These are phyloP conservation scores for Eilema griseolum DNA, from an alignment of 2,888 invertebrate genomes.

Conservation along the genomic window DNA sequence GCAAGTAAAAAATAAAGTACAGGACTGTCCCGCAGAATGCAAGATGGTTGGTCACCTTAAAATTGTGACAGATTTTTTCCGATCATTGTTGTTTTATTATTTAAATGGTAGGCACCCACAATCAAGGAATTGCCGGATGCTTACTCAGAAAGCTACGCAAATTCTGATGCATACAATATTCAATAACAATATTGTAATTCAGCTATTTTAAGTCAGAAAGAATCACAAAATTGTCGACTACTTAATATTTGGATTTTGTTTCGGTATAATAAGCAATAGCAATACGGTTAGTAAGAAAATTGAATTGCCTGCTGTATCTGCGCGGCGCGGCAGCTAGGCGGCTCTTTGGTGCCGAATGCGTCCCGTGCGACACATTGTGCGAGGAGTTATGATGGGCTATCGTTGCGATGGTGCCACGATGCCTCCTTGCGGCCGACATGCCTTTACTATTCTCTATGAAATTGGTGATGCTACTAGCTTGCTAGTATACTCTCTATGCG, in stretches of 20 bases:
- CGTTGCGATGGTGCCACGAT: conserved; percentile 46
- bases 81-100: no score
- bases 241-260: conserved; percentile 28
- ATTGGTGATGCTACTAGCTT: conserved; percentile 24
- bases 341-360: conserved; percentile 81
- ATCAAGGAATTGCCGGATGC: no score
- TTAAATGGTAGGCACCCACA: no score
- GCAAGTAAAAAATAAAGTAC: no score
- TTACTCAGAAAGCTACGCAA: no score
- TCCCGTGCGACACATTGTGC: conserved; percentile 77
- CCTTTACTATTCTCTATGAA: conserved; percentile 28
- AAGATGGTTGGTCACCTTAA: no score
- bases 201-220: not conserved
- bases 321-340: conserved; percentile 50
- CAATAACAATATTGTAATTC: no score
- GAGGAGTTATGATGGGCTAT: conserved; percentile 71
- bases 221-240: conserved; percentile 25
- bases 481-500: no score
- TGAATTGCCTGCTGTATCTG: conserved; percentile 76
- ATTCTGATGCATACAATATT: not conserved
- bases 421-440: conserved; percentile 32
- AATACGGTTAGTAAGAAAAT: conserved; percentile 83
- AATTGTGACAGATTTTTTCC: no score
- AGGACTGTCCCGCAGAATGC: no score
- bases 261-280: conserved; percentile 59